Base-by-base conservation (phyloP, 2,113 vertebrate species). In the Saccopteryx bilineata region DNA sequence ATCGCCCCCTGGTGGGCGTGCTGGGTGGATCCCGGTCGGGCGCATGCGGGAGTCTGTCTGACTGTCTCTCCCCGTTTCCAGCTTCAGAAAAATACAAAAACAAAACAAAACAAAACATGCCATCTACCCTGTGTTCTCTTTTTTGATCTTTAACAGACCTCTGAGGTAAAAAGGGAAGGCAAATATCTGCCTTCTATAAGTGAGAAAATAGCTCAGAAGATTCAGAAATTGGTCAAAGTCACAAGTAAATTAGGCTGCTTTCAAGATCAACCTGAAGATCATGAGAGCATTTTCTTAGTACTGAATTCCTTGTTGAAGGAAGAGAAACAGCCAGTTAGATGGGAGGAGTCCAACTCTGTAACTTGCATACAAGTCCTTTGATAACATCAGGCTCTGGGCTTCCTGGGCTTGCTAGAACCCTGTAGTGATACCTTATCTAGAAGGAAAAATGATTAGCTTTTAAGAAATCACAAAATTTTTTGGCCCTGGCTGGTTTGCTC, bases 171-270 rank as follows among this genome's bases (percentile, higher is more conserved):
- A 92, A 84, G 46, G 1, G 50, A 60, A 94, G 31, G 21, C 31
- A 80, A 71, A 52, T 61, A 54, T 24, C 19, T 54, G 28, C 18
- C 58, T 79, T 68, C 46, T 69, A 80, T 1, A 61, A 50, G 7
- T 69, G 26, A 87, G 80, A 93, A 94, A 84, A 69, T n/a, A 93
- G 74, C 33, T 82, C 19, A 66, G 60, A 85, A 96, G 56, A 79
- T 88, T 28, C 91, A 94, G 50, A 92, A 84, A 28, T 81, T 87
- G 61, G 39, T 56, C 31, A 46, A 75, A 24, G 58, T 83, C 78
- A 90, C 15, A 85, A 87, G 65, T 14, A 86, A 86, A 46, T 66
- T 54, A 92, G 72, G 17, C 6, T 63, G 13, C 48, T 79, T 89
- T 86, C 39, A 50, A 86, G 61, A 82, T 31, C 12, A 71, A 19